phyloP scores from a whole-genome alignment of 2,797 vertebrate species.

The Prunella strophiata region DNA sequence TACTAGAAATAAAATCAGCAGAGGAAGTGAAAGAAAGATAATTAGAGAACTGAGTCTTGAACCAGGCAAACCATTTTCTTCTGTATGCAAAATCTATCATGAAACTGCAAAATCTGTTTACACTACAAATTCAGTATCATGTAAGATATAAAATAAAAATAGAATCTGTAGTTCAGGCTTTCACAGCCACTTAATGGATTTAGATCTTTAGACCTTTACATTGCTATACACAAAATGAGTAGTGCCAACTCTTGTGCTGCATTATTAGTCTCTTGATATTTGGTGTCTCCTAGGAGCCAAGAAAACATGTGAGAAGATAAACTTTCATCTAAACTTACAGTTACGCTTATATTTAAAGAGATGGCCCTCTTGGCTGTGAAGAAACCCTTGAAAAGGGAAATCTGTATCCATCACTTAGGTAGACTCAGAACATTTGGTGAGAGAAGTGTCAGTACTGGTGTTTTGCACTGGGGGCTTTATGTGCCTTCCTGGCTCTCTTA shows the following conservation, averaged over 20 bases:
- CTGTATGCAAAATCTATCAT: not conserved
- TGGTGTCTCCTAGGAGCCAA: not conserved
- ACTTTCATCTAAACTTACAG: not conserved
- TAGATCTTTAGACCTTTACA: not conserved
- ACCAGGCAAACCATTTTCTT: not conserved
- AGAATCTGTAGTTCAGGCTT: not conserved
- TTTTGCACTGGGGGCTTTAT: not conserved
- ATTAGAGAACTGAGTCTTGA: conserved; percentile 26
- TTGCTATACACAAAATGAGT: not conserved
- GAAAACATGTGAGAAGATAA: not conserved
- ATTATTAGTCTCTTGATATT: not conserved
- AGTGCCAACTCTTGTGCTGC: not conserved
- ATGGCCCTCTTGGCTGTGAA: not conserved
- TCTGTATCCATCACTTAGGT: not conserved
- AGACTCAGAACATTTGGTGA: not conserved
- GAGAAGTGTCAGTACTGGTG: not conserved
- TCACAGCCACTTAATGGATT: not conserved
- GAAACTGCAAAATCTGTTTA: not conserved
- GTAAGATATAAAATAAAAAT: not conserved
- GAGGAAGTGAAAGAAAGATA: conserved; percentile 36
- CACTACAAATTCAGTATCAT: not conserved
- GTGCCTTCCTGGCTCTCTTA: not conserved
- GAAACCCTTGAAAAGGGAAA: not conserved
- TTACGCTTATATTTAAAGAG: not conserved
- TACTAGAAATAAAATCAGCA: conserved; percentile 9